Evolutionary conservation across 2,113 vertebrate species (phyloP).

Genomic region (Oryzias celebensis): DNA sequence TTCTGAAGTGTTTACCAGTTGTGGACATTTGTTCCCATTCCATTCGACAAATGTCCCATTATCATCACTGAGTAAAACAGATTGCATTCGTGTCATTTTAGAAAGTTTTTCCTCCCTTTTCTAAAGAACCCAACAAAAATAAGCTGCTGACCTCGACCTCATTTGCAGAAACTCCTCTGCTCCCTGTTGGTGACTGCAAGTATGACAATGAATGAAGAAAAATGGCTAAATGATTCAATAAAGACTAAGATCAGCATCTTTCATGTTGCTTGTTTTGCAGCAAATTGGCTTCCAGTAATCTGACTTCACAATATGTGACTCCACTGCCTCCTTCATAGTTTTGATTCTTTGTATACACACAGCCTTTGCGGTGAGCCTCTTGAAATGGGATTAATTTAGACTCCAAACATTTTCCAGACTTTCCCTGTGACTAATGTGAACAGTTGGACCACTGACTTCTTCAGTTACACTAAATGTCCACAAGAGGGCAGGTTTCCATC

Average conservation of each 20-base stretch:
- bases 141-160: not conserved
- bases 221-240: conserved; percentile 1
- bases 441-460: not conserved
- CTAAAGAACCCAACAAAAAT: no score
- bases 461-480: conserved; percentile 29
- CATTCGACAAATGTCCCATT: no score
- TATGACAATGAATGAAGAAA: conserved; percentile 4
- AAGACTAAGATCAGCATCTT: not conserved
- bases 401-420: not conserved
- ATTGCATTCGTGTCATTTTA: no score
- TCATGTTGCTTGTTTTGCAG: not conserved
- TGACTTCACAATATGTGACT: not conserved
- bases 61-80: no score
- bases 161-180: conserved; percentile 43
- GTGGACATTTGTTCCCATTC: no score
- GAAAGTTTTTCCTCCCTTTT: no score
- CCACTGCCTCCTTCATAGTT: not conserved
- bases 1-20: no score
- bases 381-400: conserved; percentile 1
- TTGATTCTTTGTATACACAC: not conserved
- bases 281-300: not conserved
- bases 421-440: conserved; percentile 1
- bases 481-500: conserved; percentile 49
- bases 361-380: not conserved
- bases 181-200: conserved; percentile 51